Conservation (phyloP, 2,797 vertebrate genomes). For the Thunnus albacares region DNA sequence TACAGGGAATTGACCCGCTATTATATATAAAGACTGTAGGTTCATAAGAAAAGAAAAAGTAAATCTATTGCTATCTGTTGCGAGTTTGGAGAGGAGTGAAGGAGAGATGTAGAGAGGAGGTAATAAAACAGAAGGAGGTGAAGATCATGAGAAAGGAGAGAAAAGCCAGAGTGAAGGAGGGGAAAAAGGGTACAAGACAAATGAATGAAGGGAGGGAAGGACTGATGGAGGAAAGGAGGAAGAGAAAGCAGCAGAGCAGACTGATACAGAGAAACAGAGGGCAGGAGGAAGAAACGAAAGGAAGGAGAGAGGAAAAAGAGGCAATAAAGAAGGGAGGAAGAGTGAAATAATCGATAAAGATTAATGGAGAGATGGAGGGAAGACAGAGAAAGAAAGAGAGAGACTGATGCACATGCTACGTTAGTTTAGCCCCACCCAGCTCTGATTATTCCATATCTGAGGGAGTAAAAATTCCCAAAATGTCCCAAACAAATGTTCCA, state of each 20-base stretch:
- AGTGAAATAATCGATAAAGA: constrained; percentile 9
- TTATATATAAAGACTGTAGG: too few species aligned
- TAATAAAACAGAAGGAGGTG: neutral
- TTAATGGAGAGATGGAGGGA: neutral
- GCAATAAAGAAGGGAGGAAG: neutral
- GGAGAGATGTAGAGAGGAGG: neutral
- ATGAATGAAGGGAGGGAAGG: neutral
- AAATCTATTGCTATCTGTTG: too few species aligned
- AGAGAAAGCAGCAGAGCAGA: neutral
- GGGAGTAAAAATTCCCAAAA: constrained; percentile 6
- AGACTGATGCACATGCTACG: neutral
- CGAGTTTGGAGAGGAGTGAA: neutral
- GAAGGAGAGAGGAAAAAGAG: constrained; percentile 53
- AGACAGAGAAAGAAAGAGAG: neutral
- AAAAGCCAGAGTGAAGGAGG: neutral
- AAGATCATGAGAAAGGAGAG: neutral
- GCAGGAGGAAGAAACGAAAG: neutral
- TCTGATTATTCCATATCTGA: neutral
- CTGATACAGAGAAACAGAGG: neutral
- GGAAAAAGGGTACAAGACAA: neutral
- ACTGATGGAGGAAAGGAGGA: neutral
- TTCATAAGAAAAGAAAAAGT: neutral
- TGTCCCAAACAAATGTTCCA: constrained; percentile 27
- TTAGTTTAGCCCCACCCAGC: constrained; percentile 16
- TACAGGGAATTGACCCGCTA: neutral